phyloP scores from a whole-genome alignment of 2,797 vertebrate species.

The Pteropus rufus region DNA sequence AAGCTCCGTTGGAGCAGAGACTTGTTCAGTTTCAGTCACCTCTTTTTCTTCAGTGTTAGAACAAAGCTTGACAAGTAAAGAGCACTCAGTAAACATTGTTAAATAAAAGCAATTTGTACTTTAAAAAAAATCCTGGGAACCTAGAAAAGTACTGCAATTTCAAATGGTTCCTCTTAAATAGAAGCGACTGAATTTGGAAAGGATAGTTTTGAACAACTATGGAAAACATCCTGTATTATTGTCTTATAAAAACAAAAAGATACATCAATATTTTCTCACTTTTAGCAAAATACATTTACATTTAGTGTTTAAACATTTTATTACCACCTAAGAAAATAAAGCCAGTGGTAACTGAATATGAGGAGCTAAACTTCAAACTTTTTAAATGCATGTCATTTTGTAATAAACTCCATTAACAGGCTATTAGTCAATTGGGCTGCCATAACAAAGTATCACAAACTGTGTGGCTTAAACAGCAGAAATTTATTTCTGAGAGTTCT shows the following conservation, averaged over 20 bases:
- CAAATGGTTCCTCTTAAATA: background rate
- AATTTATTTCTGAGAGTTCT: background rate
- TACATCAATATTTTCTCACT: background rate
- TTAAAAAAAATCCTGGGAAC: background rate
- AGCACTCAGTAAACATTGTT: background rate
- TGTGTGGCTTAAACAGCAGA: background rate
- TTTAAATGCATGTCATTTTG: background rate
- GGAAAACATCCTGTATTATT: background rate
- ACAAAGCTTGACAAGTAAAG: background rate
- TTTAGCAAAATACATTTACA: background rate
- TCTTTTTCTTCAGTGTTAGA: background rate
- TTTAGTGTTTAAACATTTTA: background rate
- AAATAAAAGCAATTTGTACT: background rate
- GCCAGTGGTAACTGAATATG: background rate
- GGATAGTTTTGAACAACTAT: background rate
- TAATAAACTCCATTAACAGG: background rate
- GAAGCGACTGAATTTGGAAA: background rate
- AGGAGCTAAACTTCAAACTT: background rate
- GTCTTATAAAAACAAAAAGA: background rate
- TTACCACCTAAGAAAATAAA: background rate
- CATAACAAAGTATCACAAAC: background rate
- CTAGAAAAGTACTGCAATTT: background rate
- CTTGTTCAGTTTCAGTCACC: background rate
- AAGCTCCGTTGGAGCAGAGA: background rate
- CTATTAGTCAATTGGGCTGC: background rate